Percentiles rank a stretch among this genome's conserved stretches.
Evolutionary conservation across 2,888 invertebrate genomes (phyloP).

Genomic region (Ariolimax columbianus): DNA sequence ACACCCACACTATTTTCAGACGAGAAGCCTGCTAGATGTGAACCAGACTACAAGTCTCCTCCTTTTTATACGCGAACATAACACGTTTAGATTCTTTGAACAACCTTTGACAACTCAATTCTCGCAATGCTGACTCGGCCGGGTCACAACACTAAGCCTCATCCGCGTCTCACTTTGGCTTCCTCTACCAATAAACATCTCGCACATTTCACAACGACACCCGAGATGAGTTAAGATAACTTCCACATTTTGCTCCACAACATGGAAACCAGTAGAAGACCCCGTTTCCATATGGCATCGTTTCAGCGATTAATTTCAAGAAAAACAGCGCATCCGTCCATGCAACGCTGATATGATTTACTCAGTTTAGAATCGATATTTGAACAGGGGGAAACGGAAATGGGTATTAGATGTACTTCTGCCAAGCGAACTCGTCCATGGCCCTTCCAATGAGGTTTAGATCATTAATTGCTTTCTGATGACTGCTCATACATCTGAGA

Average conservation of each 20-base stretch:
- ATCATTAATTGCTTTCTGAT: background rate
- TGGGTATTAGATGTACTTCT: background rate
- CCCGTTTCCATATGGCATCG: background rate
- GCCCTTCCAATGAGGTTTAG: background rate
- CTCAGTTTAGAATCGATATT: background rate
- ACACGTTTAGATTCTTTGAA: background rate
- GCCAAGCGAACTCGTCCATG: background rate
- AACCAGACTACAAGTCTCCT: no score
- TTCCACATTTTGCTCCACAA: background rate
- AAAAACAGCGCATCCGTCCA: background rate
- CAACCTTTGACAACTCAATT: background rate
- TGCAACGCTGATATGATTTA: background rate
- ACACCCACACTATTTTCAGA: background rate
- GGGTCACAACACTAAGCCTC: background rate
- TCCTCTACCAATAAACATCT: background rate
- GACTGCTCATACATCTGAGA: background rate
- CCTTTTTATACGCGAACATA: background rate
- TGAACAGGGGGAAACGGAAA: background rate
- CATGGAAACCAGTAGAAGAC: background rate
- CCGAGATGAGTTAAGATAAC: background rate
- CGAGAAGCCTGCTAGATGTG: no score
- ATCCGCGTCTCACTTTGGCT: background rate
- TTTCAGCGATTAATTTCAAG: background rate
- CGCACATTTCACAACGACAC: background rate
- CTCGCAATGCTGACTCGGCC: no score